Base-by-base conservation (phyloP, 2,113 vertebrate species). In the Gulo gulo region DNA sequence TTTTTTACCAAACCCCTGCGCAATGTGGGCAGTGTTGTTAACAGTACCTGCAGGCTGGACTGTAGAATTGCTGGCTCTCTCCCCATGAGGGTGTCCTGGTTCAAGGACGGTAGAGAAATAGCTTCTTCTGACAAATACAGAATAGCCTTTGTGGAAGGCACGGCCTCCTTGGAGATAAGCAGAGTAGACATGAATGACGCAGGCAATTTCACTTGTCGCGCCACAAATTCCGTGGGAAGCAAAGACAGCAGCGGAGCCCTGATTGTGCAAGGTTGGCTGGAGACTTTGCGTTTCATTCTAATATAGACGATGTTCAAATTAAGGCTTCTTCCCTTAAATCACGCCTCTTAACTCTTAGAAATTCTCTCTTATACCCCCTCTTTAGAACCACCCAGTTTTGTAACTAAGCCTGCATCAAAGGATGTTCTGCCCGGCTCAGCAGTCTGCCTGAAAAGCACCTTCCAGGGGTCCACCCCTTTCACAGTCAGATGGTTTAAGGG, bases 61-160 rank as follows among this genome's bases (percentile, higher is more conserved):
- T 99, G 99, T 98, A 99, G 99, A 98, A 99, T 99, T 91, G 99
- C 99, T 94, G 99, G 99, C 94, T 99, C 99, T 67, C 99, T 99
- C 91, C 99, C 99, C 69, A 99, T 99, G 99, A 99, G 99, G 0
- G 96, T 99, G 74, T 98, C 98, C 95, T 99, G 99, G 99, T 99
- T 99, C 98, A 99, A 99, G 98, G 99, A 99, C 26, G 99, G 99
- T 9, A 99, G 97, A 97, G 99, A 99, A 97, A 96, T 99, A 39
- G 83, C 97, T 31, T 74, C 99, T 96, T 99, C 99, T 74, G 97
- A 98, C 89, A 99, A 99, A 98, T 99, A 99, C 95, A 98, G 98
- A 98, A 97, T 99, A 76, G 98, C 99, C 3, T 99, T 99, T 96
- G 99, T 99, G 98, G 99, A 99, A 98, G 99, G 98, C 94, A 99